These are phyloP conservation scores for Sardina pilchardus DNA, from an alignment of 2,113 vertebrate species.

Conservation along the genomic window DNA sequence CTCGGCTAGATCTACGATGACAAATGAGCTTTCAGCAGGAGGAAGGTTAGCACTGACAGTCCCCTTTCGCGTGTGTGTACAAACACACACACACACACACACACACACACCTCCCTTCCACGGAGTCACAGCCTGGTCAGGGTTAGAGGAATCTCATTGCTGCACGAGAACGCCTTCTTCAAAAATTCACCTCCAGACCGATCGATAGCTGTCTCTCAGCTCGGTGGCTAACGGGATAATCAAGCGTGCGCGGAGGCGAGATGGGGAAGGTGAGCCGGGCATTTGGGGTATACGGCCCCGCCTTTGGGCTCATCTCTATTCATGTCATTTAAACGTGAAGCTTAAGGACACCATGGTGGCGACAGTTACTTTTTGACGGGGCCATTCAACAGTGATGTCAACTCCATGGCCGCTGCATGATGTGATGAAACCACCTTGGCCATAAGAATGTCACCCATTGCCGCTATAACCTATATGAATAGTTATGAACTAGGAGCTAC, in stretches of 20 bases:
- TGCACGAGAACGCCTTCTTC: neutral
- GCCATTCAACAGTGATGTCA: neutral
- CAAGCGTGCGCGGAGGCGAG: neutral
- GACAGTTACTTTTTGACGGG: neutral
- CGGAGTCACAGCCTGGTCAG: slow-evolving; percentile 19
- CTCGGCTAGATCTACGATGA: slow-evolving; percentile 40
- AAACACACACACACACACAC: neutral
- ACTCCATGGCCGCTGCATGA: neutral
- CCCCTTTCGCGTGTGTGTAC: neutral
- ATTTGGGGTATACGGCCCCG: neutral
- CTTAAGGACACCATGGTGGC: neutral
- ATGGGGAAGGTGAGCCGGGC: slow-evolving; percentile 15
- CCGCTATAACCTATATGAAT: neutral
- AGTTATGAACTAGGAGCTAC: neutral
- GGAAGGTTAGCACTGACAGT: slow-evolving; percentile 30
- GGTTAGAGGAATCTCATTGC: slow-evolving; percentile 33
- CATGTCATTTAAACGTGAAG: neutral
- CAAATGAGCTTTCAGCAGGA: slow-evolving; percentile 42
- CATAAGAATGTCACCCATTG: neutral
- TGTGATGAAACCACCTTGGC: neutral
- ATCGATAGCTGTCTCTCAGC: slow-evolving; percentile 33
- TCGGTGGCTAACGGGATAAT: slow-evolving; percentile 23
- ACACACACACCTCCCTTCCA: neutral
- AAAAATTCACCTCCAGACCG: slow-evolving; percentile 35
- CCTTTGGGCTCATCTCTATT: neutral